Percentiles rank a stretch among this genome's conserved stretches.
Evolutionary conservation across 2,797 vertebrate species (phyloP).

Genomic region (Onychomys torridus): DNA sequence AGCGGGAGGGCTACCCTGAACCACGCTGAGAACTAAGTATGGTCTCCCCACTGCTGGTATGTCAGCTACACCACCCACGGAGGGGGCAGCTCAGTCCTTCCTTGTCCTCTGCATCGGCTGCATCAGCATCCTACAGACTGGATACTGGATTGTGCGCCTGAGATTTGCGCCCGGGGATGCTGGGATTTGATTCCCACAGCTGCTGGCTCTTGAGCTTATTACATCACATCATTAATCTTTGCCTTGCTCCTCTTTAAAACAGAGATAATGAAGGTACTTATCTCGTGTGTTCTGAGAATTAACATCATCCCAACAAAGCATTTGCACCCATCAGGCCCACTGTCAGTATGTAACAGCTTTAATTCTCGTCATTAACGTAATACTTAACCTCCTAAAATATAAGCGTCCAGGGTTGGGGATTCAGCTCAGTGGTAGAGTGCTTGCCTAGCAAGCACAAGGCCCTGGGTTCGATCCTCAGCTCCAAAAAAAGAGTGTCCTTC

Average conservation of each 20-base stretch:
- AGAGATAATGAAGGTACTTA: constrained; percentile 13
- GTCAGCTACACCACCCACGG: rapidly evolving
- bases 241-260: constrained; percentile 34
- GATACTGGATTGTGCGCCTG: neutral
- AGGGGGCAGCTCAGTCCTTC: neutral
- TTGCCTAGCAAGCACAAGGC: too few relatives aligned
- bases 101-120: neutral
- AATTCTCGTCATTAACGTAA: neutral
- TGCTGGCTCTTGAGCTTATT: neutral
- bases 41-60: neutral
- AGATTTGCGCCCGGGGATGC: neutral
- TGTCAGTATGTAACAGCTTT: neutral
- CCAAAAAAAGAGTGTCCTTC: too few relatives aligned
- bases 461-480: too few relatives aligned
- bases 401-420: too few relatives aligned
- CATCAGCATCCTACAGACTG: neutral
- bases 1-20: neutral
- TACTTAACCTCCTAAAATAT: neutral
- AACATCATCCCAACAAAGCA: constrained; percentile 35
- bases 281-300: neutral
- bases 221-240: neutral
- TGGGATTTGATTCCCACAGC: neutral
- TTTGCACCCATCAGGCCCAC: neutral
- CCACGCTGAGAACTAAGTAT: neutral
- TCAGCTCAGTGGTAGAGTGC: too few relatives aligned